These are phyloP conservation scores for Rhynchophorus ferrugineus DNA, from an alignment of 1,140 invertebrate genomes.

Conservation along the genomic window DNA sequence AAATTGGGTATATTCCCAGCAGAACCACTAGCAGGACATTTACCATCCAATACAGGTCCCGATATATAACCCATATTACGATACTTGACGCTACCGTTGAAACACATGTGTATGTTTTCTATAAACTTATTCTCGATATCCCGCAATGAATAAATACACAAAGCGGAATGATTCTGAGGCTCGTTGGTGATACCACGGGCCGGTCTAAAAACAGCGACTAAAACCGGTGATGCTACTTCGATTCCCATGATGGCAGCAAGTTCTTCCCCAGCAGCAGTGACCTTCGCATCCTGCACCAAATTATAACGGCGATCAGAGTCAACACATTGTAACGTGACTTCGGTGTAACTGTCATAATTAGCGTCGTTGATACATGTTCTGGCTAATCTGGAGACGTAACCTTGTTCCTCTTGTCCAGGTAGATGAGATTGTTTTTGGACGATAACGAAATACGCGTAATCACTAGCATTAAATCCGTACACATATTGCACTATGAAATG, in stretches of 20 bases:
- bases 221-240: conserved; percentile 63
- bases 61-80: conserved; percentile 91
- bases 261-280: conserved; percentile 70
- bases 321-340: conserved; percentile 83
- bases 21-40: conserved; percentile 76
- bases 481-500: conserved; percentile 92
- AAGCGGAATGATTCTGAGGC: conserved; percentile 65
- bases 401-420: conserved; percentile 77
- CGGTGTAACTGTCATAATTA: conserved; percentile 92
- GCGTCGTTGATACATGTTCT: conserved; percentile 89
- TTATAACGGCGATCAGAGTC: conserved; percentile 66
- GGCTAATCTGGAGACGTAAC: conserved; percentile 83
- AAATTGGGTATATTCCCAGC: conserved; percentile 87
- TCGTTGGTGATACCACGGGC: conserved; percentile 75
- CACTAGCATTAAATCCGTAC: conserved; percentile 90
- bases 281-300: conserved; percentile 83
- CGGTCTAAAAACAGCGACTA: conserved; percentile 79
- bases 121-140: conserved; percentile 90
- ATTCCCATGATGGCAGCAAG: conserved; percentile 74
- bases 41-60: conserved; percentile 80
- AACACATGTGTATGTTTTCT: conserved; percentile 95
- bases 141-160: conserved; percentile 78
- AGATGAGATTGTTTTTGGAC: conserved; percentile 89
- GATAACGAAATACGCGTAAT: conserved; percentile 91
- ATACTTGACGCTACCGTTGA: conserved; percentile 85